Evolutionary conservation across 2,888 invertebrate genomes (phyloP), one percentile per base, ranked within the genome.

Genomic region (Mimumesa dahlbomi): DNA sequence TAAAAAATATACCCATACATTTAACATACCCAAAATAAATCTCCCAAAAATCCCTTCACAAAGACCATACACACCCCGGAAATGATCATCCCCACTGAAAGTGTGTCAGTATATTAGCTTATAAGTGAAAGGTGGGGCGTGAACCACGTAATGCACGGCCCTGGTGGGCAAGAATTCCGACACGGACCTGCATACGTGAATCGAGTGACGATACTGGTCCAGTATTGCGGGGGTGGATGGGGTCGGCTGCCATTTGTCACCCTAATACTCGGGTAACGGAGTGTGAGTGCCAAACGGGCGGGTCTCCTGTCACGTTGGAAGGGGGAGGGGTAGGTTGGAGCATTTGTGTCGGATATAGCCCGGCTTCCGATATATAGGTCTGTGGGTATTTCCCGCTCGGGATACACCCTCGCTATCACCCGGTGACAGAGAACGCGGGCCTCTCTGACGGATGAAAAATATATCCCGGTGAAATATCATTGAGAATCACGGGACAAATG

Each of bases 161-260:
- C 21, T 6, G 38, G n/a, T n/a, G n/a, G n/a, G n/a, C n/a, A n/a
- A 50, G 56, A 62, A 67, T 53, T 62, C 43, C 45, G 14, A 45
- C 40, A 22, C 46, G 43, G 31, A 29, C 16, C n/a, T n/a, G n/a
- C n/a, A 29, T 34, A 38, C 13, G 50, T 43, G 52, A 48, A 53
- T 36, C 36, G 57, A 49, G 58, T 56, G 62, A 46, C 56, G 67
- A 67, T 67, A 61, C 52, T 54, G 45, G 50, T 38, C 18, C 19
- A 16, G 42, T 1, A 5, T 9, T n/a, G n/a, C n/a, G n/a, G n/a
- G 3, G 25, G 25, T 25, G 25, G 25, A 25, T 25, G 25, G 3
- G 25, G 62, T 49, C 49, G 70, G 19, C 53, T 53, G 73, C 67
- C 75, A 73, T 77, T 75, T 75, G 77, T 77, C 73, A 75, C 59